Evolutionary conservation across 2,888 invertebrate species (phyloP), one percentile per base, ranked within the genome.

Genomic region (Drosophila pullipes): DNA sequence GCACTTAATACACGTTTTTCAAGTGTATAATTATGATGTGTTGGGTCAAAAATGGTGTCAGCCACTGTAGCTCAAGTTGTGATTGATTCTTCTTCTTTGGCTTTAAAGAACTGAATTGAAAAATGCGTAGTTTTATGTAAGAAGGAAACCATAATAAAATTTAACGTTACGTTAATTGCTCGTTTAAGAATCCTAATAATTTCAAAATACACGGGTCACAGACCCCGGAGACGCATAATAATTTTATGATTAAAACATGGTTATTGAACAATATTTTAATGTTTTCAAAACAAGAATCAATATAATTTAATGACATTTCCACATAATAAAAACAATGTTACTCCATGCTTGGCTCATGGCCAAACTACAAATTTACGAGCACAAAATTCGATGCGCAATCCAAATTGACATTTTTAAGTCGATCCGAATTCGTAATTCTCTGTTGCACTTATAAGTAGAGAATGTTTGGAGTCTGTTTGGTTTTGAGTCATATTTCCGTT

Each of bases 401-500:
- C 44, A 65, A 39, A 77, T 69, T 63, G 50, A 61, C 58, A 78
- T 74, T 60, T 54, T 74, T 52, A 66, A 69, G 44, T 37, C 64
- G 31, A 37, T 57, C 13, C 25, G 25, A 47, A 47, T 47, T 47
- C 18, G 1, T 10, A 37, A 2, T 25, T 10, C 25, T 2, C 13
- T 16, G 22, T 25, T 47, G 30, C 41, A 44, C 16, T 58, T 31
- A 11, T 0, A 44, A 16, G 5, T 9, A 22, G 1, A 10, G 30
- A 22, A 35, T 64, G n/a, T 3, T 64, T 49, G 16, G 11, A 22
- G 25, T 25, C 5, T 25, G 22, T 10, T 16, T 16, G 10, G 7
- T 9, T 9, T 69, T 78, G 78, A 78, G 55, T 78, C 78, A 78
- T 41, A 62, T 74, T 74, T 70, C 66, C 59, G 33, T 18, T 25